Evolutionary conservation across 2,888 invertebrate genomes (phyloP), one percentile per base, ranked within the genome.

Genomic region (Parasteatoda lunata): DNA sequence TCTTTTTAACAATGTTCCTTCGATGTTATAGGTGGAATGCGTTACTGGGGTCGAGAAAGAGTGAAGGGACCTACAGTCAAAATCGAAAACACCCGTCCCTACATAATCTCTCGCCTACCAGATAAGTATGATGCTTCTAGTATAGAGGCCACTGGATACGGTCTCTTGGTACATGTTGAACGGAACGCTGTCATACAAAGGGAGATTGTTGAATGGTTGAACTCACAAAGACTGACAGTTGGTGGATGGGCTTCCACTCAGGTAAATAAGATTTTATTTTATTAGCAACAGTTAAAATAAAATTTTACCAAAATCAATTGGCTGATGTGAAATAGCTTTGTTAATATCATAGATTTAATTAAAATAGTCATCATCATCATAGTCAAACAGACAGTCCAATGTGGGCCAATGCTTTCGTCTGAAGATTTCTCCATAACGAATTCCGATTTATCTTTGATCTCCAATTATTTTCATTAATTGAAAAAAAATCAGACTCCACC

Each of bases 101-200:
- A 97, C 94, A 93, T 96, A 0, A 92, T 97, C 88, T 97, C 98
- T 0, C 94, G 98, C 0, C 93, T 97, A 85, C 97, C 97, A 0
- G 97, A 97, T 92, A 95, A 94, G 90, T 96, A 95, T 91, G 98
- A 98, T 93, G 95, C 97, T 0, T 95, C 96, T 91, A 98, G 98
- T 92, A 95, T 98, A 71, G 97, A 97, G 91, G 95, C 98, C 0
- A 98, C 98, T 0, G 96, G 98, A 0, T 98, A 97, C 91, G 98
- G 96, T 0, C 93, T 98, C 75, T 93, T 98, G 90, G 96, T 97
- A 0, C 97, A 97, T 91, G 96, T 97, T 89, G 96, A 96, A 52
- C 94, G 96, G 30, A 95, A 97, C 91, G 97, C 97, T 91, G 93
- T 94, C 79, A 94, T 95, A 90, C 95, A 96, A 85, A 96, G 97